phyloP scores from a whole-genome alignment of 2,888 invertebrate genomes.

The Dicyrtomina minuta region DNA sequence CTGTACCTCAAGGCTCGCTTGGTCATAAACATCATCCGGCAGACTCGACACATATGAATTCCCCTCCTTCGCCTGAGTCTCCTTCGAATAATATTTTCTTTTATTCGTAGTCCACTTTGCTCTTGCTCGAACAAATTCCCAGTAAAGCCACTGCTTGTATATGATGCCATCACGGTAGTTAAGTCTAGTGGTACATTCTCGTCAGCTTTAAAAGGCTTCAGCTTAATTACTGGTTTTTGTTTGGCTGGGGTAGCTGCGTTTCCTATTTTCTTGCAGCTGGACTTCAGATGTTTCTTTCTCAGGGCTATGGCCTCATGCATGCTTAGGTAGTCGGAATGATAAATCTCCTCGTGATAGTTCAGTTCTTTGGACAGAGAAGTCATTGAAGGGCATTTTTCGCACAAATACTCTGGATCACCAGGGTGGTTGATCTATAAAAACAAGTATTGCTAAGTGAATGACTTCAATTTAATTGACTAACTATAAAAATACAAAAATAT shows the following conservation, averaged over 20 bases:
- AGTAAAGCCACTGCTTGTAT: conserved; percentile 4
- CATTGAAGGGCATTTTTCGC: conserved; percentile 34
- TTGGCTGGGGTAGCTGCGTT: neutral
- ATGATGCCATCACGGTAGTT: conserved; percentile 26
- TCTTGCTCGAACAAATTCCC: neutral
- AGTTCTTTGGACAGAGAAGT: conserved; percentile 28
- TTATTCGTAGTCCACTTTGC: conserved; percentile 9
- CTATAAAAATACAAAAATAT: too few relatives aligned
- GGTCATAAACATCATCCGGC: conserved; percentile 31
- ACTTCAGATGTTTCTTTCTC: neutral
- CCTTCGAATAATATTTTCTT: conserved; percentile 14
- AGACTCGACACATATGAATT: conserved; percentile 27
- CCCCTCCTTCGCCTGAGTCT: conserved; percentile 19
- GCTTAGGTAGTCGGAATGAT: conserved; percentile 26
- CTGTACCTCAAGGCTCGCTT: conserved; percentile 25
- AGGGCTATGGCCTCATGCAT: conserved; percentile 12
- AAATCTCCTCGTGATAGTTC: conserved; percentile 28
- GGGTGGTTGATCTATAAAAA: conserved; percentile 31
- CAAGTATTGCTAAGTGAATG: too few relatives aligned
- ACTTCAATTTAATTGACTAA: too few relatives aligned
- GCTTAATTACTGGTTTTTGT: conserved; percentile 2
- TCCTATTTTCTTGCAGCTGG: too few relatives aligned
- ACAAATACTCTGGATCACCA: conserved; percentile 24
- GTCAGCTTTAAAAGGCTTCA: conserved; percentile 16
- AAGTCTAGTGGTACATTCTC: conserved; percentile 26